phyloP scores from a whole-genome alignment of 2,888 invertebrate species.

The Erpobdella octoculata region DNA sequence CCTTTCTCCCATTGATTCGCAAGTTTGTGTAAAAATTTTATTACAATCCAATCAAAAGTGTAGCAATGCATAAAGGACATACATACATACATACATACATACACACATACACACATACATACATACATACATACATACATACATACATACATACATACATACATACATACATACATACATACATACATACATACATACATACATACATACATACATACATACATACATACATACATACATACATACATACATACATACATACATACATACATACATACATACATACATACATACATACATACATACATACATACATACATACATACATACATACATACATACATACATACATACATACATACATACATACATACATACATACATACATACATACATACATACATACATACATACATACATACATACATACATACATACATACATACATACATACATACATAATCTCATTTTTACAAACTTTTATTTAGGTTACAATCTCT shows the following conservation, averaged over 20 bases:
- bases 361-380: too few relatives aligned
- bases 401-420: too few relatives aligned
- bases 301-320: conserved; percentile 24
- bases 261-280: conserved; percentile 26
- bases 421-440: too few relatives aligned
- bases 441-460: too few relatives aligned
- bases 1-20: too few relatives aligned
- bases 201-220: conserved; percentile 30
- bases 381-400: too few relatives aligned
- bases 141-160: conserved; percentile 29
- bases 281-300: conserved; percentile 26
- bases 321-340: conserved; percentile 23
- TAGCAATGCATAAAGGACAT: too few relatives aligned
- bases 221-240: conserved; percentile 30
- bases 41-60: too few relatives aligned
- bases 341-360: conserved; percentile 16
- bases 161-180: conserved; percentile 30
- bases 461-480: too few relatives aligned
- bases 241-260: conserved; percentile 31
- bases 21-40: too few relatives aligned
- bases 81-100: conserved; percentile 12
- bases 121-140: conserved; percentile 26
- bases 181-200: conserved; percentile 31
- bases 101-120: conserved; percentile 17
- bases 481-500: too few relatives aligned